A percentile compares a stretch with the other conserved stretches of the same genome.
These are phyloP conservation scores for Lichenostomus cassidix DNA, from an alignment of 2,113 vertebrate genomes.

Conservation along the genomic window DNA sequence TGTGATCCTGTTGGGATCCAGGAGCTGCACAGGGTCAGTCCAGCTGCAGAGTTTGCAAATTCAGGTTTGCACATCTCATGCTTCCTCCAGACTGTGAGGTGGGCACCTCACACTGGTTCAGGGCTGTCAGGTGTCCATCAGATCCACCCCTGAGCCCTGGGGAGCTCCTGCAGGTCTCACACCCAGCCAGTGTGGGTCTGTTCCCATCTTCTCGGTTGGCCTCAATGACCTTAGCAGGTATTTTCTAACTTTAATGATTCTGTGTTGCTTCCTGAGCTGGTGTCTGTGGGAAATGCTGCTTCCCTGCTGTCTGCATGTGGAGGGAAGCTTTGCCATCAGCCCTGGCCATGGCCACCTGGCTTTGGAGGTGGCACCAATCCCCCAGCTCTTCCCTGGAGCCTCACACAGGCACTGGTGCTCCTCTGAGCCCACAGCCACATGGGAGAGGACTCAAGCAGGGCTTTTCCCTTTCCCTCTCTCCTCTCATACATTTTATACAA, in stretches of 20 bases:
- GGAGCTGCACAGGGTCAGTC: background rate
- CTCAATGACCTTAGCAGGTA: background rate
- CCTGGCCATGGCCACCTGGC: rapidly evolving
- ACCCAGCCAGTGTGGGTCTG: background rate
- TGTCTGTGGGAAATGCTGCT: background rate
- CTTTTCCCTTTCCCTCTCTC: background rate
- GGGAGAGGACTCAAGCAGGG: background rate
- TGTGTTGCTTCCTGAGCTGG: background rate
- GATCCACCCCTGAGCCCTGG: background rate
- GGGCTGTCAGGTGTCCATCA: background rate
- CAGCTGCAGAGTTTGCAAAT: background rate
- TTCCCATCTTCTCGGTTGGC: background rate
- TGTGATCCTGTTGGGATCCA: background rate
- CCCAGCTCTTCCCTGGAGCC: background rate
- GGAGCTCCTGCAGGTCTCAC: background rate
- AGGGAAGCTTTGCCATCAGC: background rate
- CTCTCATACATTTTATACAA: background rate
- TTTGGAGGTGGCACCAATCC: background rate
- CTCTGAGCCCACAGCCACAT: background rate
- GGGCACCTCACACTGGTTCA: rapidly evolving
- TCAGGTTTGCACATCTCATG: background rate
- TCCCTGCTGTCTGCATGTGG: rapidly evolving
- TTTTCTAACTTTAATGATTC: background rate
- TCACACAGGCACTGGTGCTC: background rate
- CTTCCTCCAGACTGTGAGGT: background rate